Conservation (phyloP, 2,113 vertebrate species). For the Miniopterus natalensis region DNA sequence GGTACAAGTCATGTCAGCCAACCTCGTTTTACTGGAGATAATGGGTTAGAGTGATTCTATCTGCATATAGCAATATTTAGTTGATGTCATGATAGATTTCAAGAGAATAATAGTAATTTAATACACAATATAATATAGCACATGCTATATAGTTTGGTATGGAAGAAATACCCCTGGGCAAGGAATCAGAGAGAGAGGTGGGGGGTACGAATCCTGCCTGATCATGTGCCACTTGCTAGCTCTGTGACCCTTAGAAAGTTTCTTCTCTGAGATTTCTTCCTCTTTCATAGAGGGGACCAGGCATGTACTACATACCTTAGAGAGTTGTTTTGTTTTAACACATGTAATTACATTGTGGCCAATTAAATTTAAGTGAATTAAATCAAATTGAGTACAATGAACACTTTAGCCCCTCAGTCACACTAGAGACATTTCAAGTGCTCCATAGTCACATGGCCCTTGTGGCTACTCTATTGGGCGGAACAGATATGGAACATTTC, state of each 20-base stretch:
- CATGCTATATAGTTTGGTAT: not conserved
- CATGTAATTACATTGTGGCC: not conserved
- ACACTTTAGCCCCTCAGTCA: not conserved
- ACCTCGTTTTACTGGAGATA: slow-evolving; percentile 26
- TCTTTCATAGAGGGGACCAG: not conserved
- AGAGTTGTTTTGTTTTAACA: not conserved
- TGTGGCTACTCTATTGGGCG: not conserved
- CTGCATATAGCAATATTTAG: not conserved
- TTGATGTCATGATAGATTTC: not conserved
- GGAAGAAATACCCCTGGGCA: not conserved
- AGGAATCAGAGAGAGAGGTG: not conserved
- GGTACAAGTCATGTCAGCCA: not conserved
- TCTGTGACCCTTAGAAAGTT: not conserved
- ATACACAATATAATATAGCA: not conserved
- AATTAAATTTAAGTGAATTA: slow-evolving; percentile 41
- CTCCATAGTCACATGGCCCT: not conserved
- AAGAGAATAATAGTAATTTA: slow-evolving; percentile 1
- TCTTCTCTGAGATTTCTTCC: not conserved
- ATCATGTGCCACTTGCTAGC: not conserved
- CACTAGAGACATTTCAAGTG: not conserved
- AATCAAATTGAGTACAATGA: slow-evolving; percentile 28
- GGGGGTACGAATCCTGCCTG: not conserved
- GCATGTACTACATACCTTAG: not conserved
- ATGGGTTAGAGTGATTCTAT: not conserved
- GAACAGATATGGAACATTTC: not conserved